Evolutionary conservation across 2,888 invertebrate species (phyloP).

Genomic region (Callosobruchus maculatus): DNA sequence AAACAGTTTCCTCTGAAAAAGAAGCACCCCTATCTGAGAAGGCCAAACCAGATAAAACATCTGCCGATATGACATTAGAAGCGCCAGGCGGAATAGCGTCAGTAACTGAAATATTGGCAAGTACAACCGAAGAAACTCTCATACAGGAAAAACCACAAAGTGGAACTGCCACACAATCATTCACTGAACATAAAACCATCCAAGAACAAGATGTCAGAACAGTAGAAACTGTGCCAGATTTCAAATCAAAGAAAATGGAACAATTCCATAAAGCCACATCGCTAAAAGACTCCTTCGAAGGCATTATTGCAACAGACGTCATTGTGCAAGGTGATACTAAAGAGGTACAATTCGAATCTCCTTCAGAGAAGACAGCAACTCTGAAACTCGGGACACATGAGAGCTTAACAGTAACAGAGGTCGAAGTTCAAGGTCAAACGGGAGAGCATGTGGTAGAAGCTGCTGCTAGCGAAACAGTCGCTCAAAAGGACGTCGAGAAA

Average conservation of each 20-base stretch:
- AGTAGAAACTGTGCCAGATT: constrained; percentile 33
- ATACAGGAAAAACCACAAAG: constrained; percentile 11
- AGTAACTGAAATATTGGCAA: constrained; percentile 41
- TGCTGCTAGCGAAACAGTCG: constrained; percentile 48
- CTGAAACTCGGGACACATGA: constrained; percentile 39
- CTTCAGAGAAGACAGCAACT: constrained; percentile 36
- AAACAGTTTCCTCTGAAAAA: constrained; percentile 28
- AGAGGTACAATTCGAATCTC: constrained; percentile 26
- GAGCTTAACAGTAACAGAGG: constrained; percentile 46
- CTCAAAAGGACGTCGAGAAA: constrained; percentile 47
- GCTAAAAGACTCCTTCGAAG: constrained; percentile 46
- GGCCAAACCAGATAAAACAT: constrained; percentile 23
- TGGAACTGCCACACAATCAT: constrained; percentile 16
- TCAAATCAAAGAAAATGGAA: constrained; percentile 22
- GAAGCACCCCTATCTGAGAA: constrained; percentile 16
- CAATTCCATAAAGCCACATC: constrained; percentile 37
- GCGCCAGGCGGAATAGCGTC: constrained; percentile 31
- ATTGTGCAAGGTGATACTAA: constrained; percentile 33
- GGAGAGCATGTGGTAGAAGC: constrained; percentile 46
- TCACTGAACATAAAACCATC: constrained; percentile 20
- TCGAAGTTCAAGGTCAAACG: constrained; percentile 41
- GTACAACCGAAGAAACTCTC: constrained; percentile 43
- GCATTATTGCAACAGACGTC: constrained; percentile 40
- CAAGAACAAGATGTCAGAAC: constrained; percentile 18
- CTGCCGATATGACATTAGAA: constrained; percentile 38